Base-by-base conservation (phyloP, 2,888 invertebrate species). In the Autographa pulchrina region DNA sequence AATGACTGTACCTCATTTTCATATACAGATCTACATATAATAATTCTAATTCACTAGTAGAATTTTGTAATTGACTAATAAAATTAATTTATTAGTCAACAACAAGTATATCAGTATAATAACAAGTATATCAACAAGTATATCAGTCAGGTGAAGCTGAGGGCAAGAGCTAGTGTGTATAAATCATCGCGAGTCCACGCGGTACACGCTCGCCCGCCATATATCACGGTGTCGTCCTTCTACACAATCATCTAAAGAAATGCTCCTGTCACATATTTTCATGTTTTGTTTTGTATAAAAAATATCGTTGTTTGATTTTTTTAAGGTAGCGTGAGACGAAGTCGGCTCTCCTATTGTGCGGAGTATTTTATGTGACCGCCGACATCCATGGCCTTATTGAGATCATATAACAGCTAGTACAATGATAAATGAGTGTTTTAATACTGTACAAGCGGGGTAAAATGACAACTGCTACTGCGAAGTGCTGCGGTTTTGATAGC, bases 321-420 rank as follows among this genome's bases (percentile, higher is more conserved):
- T 79, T 75, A 63, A 73, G 70, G 72, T 73, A 74, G 74, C 78
- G 76, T 65, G 85, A 75, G 74, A 75, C 77, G 74, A 85, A 89
- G 82, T 86, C 87, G 86, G 85, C 84, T 86, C 87, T 83, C 82
- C 83, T 80, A 88, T 89, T 89, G 89, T 89, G 84, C 75, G 67
- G 65, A 48, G 16, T 20, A 78, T 86, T 87, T 88, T 89, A 85
- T 84, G 63, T 75, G 72, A 63, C 69, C 64, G 77, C 76, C 67
- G 35, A 35, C 59, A 31, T 54, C 67, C 62, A 72, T 66, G 79
- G 74, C 72, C 70, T 78, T 78, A 71, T 78, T 77, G 74, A 61
- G 18, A 64, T 32, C 56, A 65, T 68, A 65, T 20, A 60, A 52
- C 62, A 62, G 38, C 11, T 18, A 43, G 16, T 14, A 43, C 16